Percentiles rank a stretch among this genome's conserved stretches.
Conservation (phyloP, 2,888 invertebrate species). For the Agriopis marginaria region DNA sequence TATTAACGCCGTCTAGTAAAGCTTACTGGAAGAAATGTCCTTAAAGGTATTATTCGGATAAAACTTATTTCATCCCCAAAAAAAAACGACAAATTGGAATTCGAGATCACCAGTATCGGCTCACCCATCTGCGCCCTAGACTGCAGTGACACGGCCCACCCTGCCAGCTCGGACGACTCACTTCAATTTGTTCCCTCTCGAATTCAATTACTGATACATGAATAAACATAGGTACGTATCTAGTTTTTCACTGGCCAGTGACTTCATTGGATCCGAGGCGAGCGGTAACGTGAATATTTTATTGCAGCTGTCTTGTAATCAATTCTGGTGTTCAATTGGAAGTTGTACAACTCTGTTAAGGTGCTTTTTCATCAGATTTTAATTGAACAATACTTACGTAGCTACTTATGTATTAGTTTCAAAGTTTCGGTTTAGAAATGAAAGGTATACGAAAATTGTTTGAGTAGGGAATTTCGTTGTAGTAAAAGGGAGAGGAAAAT, state of each 20-base stretch:
- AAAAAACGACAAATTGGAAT: background rate
- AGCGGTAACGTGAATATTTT: constrained; percentile 29
- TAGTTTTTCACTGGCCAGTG: constrained; percentile 22
- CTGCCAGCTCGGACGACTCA: constrained; percentile 47
- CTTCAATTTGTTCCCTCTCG: constrained; percentile 57
- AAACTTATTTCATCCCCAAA: constrained; percentile 6
- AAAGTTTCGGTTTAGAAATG: no score
- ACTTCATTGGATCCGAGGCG: constrained; percentile 33
- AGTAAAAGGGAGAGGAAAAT: background rate
- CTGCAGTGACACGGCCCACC: constrained; percentile 31
- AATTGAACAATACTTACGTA: background rate
- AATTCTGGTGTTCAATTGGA: background rate
- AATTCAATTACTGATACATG: constrained; percentile 63
- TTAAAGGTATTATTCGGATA: background rate
- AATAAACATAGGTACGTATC: constrained; percentile 56
- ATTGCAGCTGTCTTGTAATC: constrained; percentile 16
- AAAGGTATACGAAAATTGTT: no score
- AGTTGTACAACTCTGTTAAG: no score
- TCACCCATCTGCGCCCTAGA: constrained; percentile 1
- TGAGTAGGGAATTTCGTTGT: no score
- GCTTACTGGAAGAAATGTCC: no score
- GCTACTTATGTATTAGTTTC: no score
- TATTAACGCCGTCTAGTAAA: no score
- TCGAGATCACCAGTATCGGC: constrained; percentile 7
- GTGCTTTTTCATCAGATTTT: background rate